These are phyloP conservation scores for Rhopalosiphum padi DNA, from an alignment of 1,140 invertebrate genomes.

Conservation along the genomic window DNA sequence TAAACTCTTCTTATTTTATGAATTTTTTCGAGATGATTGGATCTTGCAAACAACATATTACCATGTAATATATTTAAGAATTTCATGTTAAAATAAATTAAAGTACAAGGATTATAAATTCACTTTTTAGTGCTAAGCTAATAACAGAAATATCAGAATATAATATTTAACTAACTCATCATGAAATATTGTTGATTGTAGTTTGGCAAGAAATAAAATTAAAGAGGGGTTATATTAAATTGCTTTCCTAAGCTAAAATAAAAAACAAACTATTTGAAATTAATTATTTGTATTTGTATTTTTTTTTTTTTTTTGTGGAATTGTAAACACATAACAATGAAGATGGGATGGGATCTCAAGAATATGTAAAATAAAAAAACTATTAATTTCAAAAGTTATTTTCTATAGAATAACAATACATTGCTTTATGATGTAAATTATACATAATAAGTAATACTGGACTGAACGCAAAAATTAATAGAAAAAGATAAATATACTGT, in stretches of 20 bases:
- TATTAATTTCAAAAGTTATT: not conserved
- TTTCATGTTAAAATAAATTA: not conserved
- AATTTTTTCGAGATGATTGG: slow-evolving; percentile 11
- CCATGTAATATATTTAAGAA: not conserved
- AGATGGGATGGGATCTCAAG: no score
- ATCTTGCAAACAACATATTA: not conserved
- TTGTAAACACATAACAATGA: not conserved
- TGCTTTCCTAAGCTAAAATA: not conserved
- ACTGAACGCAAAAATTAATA: not conserved
- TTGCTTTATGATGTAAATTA: not conserved
- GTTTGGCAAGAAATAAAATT: not conserved
- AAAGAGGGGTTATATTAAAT: not conserved
- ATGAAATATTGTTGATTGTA: not conserved
- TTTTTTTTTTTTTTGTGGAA: not conserved
- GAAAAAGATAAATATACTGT: not conserved
- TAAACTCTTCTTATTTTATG: slow-evolving; percentile 6
- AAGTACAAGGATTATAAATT: not conserved
- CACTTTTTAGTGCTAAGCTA: not conserved
- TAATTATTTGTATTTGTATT: not conserved
- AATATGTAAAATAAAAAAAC: not conserved
- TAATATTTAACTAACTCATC: not conserved
- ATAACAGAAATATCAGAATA: not conserved
- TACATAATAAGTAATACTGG: no score
- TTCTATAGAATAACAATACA: not conserved
- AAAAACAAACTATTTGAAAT: not conserved